These are phyloP conservation scores for Aradophagus sp. DNA, from an alignment of 1,140 invertebrate genomes.

Conservation along the genomic window DNA sequence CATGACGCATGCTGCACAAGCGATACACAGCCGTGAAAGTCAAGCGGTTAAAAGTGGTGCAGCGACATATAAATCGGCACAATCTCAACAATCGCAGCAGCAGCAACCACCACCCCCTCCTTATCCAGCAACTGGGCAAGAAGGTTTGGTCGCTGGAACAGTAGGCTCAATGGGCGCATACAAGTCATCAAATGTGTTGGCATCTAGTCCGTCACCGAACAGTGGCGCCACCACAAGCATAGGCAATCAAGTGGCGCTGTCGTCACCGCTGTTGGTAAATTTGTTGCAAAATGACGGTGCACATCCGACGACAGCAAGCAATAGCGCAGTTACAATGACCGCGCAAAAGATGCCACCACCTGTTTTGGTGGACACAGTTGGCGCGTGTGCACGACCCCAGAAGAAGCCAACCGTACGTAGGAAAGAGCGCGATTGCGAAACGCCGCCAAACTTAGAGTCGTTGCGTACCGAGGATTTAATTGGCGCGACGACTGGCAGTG, in stretches of 20 bases:
- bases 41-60: constrained; percentile 71
- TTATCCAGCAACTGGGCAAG: constrained; percentile 71
- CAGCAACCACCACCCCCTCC: constrained; percentile 72
- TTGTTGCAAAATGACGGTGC: constrained; percentile 89
- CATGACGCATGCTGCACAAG: constrained; percentile 88
- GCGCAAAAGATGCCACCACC: constrained; percentile 75
- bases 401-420: constrained; percentile 71
- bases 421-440: constrained; percentile 70
- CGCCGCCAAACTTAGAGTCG: constrained; percentile 68
- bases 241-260: constrained; percentile 80
- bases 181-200: constrained; percentile 62
- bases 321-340: too few species aligned
- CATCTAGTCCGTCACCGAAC: constrained; percentile 69
- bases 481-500: constrained; percentile 56
- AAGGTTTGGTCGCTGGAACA: constrained; percentile 58
- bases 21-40: constrained; percentile 75
- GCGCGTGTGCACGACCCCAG: constrained; percentile 71
- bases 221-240: constrained; percentile 53
- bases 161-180: constrained; percentile 65
- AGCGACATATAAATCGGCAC: too few species aligned
- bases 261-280: constrained; percentile 93
- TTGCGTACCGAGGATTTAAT: constrained; percentile 69
- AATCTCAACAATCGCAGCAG: too few species aligned
- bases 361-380: constrained; percentile 70
- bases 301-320: too few species aligned